Conservation (phyloP, 2,888 invertebrate species). For the Liodrosophila aerea region DNA sequence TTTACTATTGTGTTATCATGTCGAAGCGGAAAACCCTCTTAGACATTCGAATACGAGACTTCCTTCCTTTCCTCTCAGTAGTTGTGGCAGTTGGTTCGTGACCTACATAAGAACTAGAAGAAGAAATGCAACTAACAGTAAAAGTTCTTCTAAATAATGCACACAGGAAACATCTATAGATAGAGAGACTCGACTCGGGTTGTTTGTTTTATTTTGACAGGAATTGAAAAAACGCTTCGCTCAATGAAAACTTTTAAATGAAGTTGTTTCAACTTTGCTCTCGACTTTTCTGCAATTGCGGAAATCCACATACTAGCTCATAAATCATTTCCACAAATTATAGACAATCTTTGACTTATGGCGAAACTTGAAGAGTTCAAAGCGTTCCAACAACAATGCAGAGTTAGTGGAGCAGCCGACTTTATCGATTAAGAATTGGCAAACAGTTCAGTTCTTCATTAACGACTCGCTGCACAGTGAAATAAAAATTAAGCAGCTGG, state of each 20-base stretch:
- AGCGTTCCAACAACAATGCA: no score
- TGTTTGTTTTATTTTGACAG: constrained; percentile 62
- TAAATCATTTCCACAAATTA: constrained; percentile 56
- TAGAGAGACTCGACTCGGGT: constrained; percentile 14
- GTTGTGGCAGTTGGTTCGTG: constrained; percentile 31
- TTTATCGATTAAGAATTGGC: constrained; percentile 18
- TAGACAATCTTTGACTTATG: constrained; percentile 46
- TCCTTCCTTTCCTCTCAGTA: neutral
- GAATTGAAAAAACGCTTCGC: constrained; percentile 41
- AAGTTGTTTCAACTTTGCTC: constrained; percentile 50
- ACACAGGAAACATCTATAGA: constrained; percentile 41
- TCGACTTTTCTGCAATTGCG: constrained; percentile 33
- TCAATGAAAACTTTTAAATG: constrained; percentile 40
- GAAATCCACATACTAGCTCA: constrained; percentile 24
- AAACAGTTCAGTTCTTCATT: constrained; percentile 15
- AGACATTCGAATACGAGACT: no score
- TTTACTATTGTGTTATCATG: no score
- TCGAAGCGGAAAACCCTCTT: no score
- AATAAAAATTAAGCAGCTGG: constrained; percentile 30
- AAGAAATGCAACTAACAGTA: constrained; percentile 32
- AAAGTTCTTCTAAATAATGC: constrained; percentile 42
- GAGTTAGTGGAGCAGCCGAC: no score
- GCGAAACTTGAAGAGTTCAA: constrained; percentile 43
- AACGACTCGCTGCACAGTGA: constrained; percentile 1
- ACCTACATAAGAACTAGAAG: constrained; percentile 36